Conservation (phyloP, 2,888 invertebrate genomes). For the Neoitamus cyanurus region DNA sequence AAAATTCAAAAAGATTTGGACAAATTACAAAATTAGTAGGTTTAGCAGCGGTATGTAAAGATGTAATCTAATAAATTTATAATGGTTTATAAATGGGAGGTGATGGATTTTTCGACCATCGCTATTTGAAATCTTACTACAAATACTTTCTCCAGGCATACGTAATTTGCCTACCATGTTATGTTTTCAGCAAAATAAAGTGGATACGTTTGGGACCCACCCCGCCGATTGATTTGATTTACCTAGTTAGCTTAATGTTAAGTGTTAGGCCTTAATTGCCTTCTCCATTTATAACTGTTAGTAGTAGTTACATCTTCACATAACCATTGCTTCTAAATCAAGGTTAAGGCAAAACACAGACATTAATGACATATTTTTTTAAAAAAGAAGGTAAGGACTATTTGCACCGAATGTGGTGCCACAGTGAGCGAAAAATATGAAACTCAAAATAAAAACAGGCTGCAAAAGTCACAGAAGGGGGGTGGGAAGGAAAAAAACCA, state of each 20-base stretch:
- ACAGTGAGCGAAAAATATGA: constrained; percentile 49
- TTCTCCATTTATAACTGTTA: too few relatives aligned
- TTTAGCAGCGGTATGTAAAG: constrained; percentile 51
- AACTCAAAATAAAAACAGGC: constrained; percentile 46
- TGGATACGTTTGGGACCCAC: too few relatives aligned
- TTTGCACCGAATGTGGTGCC: constrained; percentile 52
- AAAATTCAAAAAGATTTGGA: constrained; percentile 4
- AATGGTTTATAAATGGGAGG: too few relatives aligned
- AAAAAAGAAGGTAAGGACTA: background rate
- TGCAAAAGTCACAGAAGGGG: background rate
- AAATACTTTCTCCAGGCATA: too few relatives aligned
- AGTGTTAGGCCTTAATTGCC: too few relatives aligned
- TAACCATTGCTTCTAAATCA: constrained; percentile 5
- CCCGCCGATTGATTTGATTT: too few relatives aligned
- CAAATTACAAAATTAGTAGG: constrained; percentile 23
- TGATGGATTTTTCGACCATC: too few relatives aligned
- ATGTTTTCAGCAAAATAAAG: too few relatives aligned
- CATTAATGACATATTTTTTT: background rate
- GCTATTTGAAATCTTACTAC: too few relatives aligned
- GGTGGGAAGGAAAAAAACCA: background rate
- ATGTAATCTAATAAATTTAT: constrained; percentile 59
- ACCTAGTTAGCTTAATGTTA: too few relatives aligned
- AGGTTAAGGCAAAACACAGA: background rate
- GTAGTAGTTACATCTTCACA: constrained; percentile 21
- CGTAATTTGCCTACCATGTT: too few relatives aligned